These are phyloP conservation scores for Temnothorax unifasciatus DNA, from an alignment of 2,888 invertebrate genomes.

Conservation along the genomic window DNA sequence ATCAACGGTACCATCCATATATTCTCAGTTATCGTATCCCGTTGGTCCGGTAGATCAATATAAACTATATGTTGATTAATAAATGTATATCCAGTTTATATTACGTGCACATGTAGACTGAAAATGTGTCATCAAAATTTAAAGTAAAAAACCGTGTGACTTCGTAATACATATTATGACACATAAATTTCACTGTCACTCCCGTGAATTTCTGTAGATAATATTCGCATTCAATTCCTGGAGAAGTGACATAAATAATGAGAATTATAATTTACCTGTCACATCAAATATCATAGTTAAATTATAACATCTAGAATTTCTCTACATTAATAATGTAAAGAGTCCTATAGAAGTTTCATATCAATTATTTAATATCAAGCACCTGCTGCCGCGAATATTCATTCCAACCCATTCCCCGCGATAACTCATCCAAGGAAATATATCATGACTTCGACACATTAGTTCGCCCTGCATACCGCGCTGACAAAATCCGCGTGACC, in stretches of 20 bases:
- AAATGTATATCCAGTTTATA: background rate
- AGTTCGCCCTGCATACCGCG: background rate
- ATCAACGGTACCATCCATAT: background rate
- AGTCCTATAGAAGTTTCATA: too few relatives aligned
- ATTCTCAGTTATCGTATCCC: background rate
- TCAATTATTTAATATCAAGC: background rate
- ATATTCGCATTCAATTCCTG: background rate
- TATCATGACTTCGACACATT: constrained; percentile 5
- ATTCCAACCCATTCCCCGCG: background rate
- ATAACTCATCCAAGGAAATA: background rate
- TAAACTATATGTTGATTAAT: constrained; percentile 19
- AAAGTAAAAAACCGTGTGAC: background rate
- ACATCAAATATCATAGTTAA: background rate
- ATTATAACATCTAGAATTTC: background rate
- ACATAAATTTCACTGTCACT: background rate
- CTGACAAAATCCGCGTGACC: background rate
- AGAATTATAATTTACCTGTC: background rate
- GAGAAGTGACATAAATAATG: background rate
- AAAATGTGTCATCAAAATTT: background rate
- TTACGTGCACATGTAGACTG: background rate
- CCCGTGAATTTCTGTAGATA: background rate
- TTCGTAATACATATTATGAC: background rate
- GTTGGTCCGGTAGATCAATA: background rate
- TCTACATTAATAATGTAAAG: background rate
- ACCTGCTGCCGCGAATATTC: background rate